Base-by-base conservation (phyloP, 2,113 vertebrate genomes). In the Datnioides undecimradiatus region DNA sequence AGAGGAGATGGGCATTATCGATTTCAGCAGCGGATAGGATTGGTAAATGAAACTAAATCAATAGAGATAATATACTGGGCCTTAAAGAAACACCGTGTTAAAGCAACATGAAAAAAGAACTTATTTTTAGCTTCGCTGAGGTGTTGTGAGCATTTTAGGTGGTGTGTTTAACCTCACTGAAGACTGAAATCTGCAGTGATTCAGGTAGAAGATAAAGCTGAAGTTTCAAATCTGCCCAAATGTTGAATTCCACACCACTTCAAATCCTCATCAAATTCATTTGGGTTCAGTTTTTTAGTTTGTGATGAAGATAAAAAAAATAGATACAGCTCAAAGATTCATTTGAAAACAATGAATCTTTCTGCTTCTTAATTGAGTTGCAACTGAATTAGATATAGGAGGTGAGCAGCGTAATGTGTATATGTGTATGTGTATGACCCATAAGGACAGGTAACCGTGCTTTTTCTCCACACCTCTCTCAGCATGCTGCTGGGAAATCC, bases 31-130 rank as follows among this genome's bases (percentile, higher is more conserved):
- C 13, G 19, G 41, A 40, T 34, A 60, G 49, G 41, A 57, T 54
- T 52, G 59, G 36, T 57, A 76, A 78, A 79, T 84, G 31, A 80
- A 55, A 69, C 33, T 29, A 78, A 82, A 82, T 83, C 78, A 66
- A 80, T 82, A 55, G 1, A 58, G 16, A 34, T 74, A 57, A 87
- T 80, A 51, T 64, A 66, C 38, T 14, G 48, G 10, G 49, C 55
- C 73, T 48, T 63, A 57, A 76, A 86, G 38, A n/a, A 63, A 71
- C 41, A 29, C 51, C 16, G 38, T 40, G 45, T 71, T 14, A 46
- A 62, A 55, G 59, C 48, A 65, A 33, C 38, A 46, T 33, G n/a
- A 31, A 45, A 70, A 21, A 34, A 38, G 27, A 13, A 13, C 14
- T 17, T 10, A n/a, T 8, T n/a, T 36, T 16, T 8, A 3, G 23